These are phyloP conservation scores for Megalonaias nervosa DNA, from an alignment of 1,140 invertebrate genomes.

Conservation along the genomic window DNA sequence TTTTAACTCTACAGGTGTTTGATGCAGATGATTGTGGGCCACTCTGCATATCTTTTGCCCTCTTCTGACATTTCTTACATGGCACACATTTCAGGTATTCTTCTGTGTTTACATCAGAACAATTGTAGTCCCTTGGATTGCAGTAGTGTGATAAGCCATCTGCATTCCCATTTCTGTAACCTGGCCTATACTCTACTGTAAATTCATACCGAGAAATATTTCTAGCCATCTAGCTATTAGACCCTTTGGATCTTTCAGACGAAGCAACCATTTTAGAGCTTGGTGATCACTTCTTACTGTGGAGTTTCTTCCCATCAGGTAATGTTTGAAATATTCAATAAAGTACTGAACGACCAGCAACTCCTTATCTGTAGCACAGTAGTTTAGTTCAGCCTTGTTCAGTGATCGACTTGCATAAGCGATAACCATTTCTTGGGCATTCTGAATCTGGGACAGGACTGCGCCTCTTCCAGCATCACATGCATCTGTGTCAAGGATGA, in stretches of 20 bases:
- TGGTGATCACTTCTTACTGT: background rate
- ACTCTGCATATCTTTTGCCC: background rate
- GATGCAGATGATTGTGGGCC: too few species aligned
- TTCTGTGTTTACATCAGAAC: background rate
- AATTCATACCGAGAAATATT: too few species aligned
- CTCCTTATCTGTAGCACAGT: too few species aligned
- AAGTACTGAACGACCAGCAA: too few species aligned
- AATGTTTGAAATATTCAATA: background rate
- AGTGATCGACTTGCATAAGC: conserved; percentile 42
- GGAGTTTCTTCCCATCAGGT: too few species aligned
- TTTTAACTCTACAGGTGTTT: too few species aligned
- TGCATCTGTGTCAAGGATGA: too few species aligned
- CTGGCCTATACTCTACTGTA: too few species aligned
- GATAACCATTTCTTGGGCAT: conserved; percentile 36
- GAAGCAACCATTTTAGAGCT: background rate
- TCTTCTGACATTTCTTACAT: background rate
- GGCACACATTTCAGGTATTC: conserved; percentile 1
- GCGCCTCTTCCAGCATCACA: too few species aligned
- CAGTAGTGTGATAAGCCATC: background rate
- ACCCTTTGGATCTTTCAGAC: background rate
- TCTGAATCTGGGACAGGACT: conserved; percentile 43
- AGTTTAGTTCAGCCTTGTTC: conserved; percentile 21
- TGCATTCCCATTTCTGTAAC: too few species aligned
- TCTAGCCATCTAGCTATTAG: too few species aligned
- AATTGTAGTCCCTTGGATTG: background rate